These are phyloP conservation scores for Origma solitaria DNA, from an alignment of 2,113 vertebrate genomes.

Conservation along the genomic window DNA sequence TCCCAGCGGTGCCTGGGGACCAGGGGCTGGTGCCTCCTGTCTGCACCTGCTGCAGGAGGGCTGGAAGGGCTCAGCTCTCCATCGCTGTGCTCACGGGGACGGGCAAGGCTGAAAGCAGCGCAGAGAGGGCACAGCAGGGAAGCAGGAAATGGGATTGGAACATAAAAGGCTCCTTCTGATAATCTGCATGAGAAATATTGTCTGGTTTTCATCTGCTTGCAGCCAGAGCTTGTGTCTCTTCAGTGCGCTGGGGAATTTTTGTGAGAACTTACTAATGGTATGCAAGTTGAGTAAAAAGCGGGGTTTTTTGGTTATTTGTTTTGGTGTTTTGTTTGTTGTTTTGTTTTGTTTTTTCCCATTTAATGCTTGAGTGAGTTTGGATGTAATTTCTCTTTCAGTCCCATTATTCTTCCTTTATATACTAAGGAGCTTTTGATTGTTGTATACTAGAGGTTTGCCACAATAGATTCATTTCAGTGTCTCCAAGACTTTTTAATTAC, in stretches of 20 bases:
- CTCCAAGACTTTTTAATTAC: not conserved
- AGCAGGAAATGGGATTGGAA: not conserved
- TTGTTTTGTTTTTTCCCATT: not conserved
- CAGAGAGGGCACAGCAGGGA: not conserved
- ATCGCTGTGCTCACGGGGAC: accelerated
- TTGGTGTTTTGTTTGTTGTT: not conserved
- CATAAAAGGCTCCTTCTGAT: not conserved
- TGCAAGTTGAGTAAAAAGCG: not conserved
- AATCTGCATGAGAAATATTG: not conserved
- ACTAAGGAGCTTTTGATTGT: not conserved
- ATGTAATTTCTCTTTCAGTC: not conserved
- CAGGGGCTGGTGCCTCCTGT: not conserved
- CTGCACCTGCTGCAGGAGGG: accelerated
- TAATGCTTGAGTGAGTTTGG: not conserved
- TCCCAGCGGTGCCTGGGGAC: not conserved
- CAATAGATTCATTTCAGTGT: not conserved
- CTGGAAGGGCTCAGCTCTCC: not conserved
- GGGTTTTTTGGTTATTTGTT: not conserved
- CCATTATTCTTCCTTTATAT: not conserved
- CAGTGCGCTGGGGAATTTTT: not conserved
- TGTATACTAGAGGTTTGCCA: not conserved
- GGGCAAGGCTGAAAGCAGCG: not conserved
- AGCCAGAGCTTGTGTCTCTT: not conserved
- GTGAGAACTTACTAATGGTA: not conserved
- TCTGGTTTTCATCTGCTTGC: not conserved